Conservation (phyloP, 2,888 invertebrate genomes). For the Dorcus hopei region DNA sequence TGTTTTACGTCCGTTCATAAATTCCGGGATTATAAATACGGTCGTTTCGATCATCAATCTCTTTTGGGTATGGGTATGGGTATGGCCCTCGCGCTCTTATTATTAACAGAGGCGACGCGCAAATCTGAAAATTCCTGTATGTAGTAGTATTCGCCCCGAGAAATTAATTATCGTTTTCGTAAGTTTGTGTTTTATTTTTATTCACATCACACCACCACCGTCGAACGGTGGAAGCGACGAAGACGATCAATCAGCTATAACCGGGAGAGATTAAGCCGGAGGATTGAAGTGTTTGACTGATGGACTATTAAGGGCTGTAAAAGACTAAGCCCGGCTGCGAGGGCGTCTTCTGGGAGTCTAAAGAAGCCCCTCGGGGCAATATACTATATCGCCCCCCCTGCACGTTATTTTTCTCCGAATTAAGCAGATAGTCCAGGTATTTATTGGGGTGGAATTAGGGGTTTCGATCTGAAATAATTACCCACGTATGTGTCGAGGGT, state of each 20-base stretch:
- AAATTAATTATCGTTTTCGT: too few species aligned
- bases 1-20: constrained; percentile 5
- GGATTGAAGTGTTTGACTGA: constrained; percentile 35
- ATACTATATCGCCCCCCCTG: constrained; percentile 7
- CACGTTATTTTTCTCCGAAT: constrained; percentile 10
- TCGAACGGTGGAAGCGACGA: too few species aligned
- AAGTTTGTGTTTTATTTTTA: too few species aligned
- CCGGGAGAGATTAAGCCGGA: constrained; percentile 25
- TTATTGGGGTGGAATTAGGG: neutral
- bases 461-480: too few species aligned
- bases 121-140: too few species aligned
- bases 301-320: constrained; percentile 32
- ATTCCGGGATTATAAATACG: constrained; percentile 8
- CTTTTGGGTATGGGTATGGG: too few species aligned
- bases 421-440: neutral
- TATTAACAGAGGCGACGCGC: too few species aligned
- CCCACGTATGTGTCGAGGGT: too few species aligned
- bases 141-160: too few species aligned
- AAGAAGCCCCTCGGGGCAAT: constrained; percentile 24
- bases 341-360: constrained; percentile 23
- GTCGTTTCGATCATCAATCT: too few species aligned
- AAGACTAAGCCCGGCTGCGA: constrained; percentile 25
- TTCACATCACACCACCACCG: too few species aligned
- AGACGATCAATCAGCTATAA: constrained; percentile 16
- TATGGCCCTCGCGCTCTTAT: too few species aligned